phyloP scores from a whole-genome alignment of 2,888 invertebrate genomes.

The Tridacna gigas region DNA sequence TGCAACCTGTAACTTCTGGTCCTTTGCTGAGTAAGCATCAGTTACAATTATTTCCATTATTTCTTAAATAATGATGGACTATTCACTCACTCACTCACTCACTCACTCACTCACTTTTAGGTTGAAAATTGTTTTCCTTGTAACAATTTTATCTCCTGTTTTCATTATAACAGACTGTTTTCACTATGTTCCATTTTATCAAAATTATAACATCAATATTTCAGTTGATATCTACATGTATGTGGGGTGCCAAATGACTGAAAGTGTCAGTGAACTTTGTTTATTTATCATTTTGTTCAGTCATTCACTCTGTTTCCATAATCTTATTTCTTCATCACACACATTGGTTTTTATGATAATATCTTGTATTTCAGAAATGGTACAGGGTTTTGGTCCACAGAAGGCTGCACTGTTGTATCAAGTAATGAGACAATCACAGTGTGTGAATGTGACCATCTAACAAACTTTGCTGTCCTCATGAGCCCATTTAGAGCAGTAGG shows the following conservation, averaged over 20 bases:
- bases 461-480: constrained; percentile 72
- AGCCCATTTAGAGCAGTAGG: constrained; percentile 64
- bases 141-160: no score
- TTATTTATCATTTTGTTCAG: background rate
- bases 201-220: no score
- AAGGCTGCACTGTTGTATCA: constrained; percentile 51
- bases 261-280: background rate
- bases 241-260: no score
- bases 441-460: constrained; percentile 68
- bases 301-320: background rate
- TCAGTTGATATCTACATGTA: no score
- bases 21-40: no score
- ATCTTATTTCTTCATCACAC: background rate
- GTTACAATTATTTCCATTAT: no score
- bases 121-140: no score
- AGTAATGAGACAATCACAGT: constrained; percentile 50
- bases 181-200: no score
- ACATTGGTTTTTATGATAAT: no score
- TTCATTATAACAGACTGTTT: no score
- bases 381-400: constrained; percentile 61
- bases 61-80: no score
- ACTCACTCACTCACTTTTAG: background rate
- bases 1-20: no score
- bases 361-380: constrained; percentile 6
- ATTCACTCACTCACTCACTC: background rate